phyloP scores from a whole-genome alignment of 2,888 invertebrate species.

The Entomobrya proxima region DNA sequence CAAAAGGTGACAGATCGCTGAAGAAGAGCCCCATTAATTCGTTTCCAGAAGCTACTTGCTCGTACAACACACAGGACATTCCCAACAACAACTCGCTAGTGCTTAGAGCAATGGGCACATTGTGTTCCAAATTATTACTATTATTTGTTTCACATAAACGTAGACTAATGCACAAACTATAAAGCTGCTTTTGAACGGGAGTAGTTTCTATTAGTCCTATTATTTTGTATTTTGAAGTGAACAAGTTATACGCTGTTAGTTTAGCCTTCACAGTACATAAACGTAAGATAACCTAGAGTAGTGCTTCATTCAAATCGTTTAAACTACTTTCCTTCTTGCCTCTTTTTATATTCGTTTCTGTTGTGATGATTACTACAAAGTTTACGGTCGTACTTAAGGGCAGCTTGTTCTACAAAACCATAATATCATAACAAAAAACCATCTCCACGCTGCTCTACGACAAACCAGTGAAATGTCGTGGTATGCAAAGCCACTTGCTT shows the following conservation, averaged over 20 bases:
- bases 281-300: too few species aligned
- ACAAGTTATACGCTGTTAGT: not conserved
- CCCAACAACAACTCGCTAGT: not conserved
- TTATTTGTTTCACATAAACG: conserved; percentile 3
- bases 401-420: conserved; percentile 18
- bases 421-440: conserved; percentile 19
- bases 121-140: conserved; percentile 20
- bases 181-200: too few species aligned
- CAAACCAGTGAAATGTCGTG: not conserved
- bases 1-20: conserved; percentile 62
- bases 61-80: not conserved
- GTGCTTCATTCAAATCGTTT: conserved; percentile 12
- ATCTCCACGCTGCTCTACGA: not conserved
- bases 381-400: conserved; percentile 41
- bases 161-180: not conserved
- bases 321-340: not conserved
- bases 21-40: conserved; percentile 65
- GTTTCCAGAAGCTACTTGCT: conserved; percentile 60
- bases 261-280: not conserved
- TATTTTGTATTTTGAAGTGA: not conserved
- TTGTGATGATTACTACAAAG: conserved; percentile 36
- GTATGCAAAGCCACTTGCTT: conserved; percentile 34
- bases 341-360: not conserved
- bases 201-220: too few species aligned
- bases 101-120: conserved; percentile 33